Conservation (phyloP, 2,797 vertebrate genomes). For the Sebastes wilsoni region DNA sequence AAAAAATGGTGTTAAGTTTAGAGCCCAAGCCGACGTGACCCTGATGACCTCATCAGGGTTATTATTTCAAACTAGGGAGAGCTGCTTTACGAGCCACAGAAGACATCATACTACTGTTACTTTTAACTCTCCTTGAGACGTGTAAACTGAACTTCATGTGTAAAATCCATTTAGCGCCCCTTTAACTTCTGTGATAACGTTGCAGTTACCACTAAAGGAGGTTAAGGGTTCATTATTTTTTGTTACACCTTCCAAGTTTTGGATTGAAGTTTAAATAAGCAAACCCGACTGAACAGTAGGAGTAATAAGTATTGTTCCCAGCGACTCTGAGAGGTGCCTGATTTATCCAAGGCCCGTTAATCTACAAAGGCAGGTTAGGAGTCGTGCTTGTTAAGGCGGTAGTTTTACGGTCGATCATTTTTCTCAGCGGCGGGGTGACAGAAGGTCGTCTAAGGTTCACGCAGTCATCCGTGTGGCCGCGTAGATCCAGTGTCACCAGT, state of each 20-base stretch:
- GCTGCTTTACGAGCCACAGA: background rate
- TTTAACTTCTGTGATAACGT: background rate
- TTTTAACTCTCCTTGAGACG: background rate
- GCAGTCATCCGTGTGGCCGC: slow-evolving; percentile 1
- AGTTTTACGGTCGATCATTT: slow-evolving; percentile 46
- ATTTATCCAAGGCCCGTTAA: slow-evolving; percentile 29
- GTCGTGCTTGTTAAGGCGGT: slow-evolving; percentile 37
- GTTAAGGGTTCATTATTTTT: background rate
- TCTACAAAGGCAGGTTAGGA: slow-evolving; percentile 41
- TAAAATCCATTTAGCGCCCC: background rate
- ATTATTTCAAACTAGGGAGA: background rate
- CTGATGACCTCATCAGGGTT: background rate
- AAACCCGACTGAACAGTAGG: background rate
- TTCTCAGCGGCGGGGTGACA: slow-evolving; percentile 23
- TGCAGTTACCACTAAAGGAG: background rate
- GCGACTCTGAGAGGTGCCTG: background rate
- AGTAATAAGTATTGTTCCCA: background rate
- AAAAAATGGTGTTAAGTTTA: background rate
- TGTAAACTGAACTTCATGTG: background rate
- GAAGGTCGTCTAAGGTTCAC: slow-evolving; percentile 51
- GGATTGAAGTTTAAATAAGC: background rate
- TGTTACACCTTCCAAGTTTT: background rate
- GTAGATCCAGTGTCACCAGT: slow-evolving; percentile 51
- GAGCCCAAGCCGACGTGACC: background rate
- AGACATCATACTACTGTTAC: background rate